phyloP scores from a whole-genome alignment of 2,888 invertebrate species.

The Dynastes maya region DNA sequence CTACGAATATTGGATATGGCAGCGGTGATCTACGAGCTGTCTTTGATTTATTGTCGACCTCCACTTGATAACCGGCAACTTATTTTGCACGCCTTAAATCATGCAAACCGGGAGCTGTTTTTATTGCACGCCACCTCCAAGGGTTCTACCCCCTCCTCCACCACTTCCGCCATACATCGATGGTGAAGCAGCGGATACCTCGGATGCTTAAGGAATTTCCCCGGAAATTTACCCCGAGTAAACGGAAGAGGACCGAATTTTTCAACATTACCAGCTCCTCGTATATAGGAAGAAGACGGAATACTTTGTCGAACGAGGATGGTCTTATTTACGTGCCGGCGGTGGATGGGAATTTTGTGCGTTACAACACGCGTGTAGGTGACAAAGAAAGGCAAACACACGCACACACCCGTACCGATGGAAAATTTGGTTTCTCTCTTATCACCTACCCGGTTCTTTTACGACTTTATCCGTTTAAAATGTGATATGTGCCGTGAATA shows the following conservation, averaged over 20 bases:
- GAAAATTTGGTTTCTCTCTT: conserved; percentile 35
- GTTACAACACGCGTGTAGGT: conserved; percentile 13
- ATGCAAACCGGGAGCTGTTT: conserved; percentile 31
- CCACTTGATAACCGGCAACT: conserved; percentile 33
- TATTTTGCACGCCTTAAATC: conserved; percentile 37
- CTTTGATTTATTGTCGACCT: conserved; percentile 28
- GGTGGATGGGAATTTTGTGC: conserved; percentile 4
- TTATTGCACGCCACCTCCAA: conserved; percentile 12
- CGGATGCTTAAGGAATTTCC: conserved; percentile 25
- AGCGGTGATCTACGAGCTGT: conserved; percentile 18
- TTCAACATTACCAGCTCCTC: background rate
- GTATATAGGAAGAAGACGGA: background rate
- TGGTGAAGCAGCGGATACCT: background rate
- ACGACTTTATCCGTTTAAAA: conserved; percentile 44
- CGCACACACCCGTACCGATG: background rate
- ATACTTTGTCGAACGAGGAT: conserved; percentile 12
- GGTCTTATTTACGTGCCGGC: conserved; percentile 5
- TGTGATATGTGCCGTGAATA: conserved; percentile 39
- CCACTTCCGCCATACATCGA: background rate
- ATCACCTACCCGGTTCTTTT: conserved; percentile 39
- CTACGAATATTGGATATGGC: conserved; percentile 16
- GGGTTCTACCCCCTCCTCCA: background rate
- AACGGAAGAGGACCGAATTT: conserved; percentile 20
- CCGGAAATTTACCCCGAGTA: conserved; percentile 29
- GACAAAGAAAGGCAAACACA: conserved; percentile 31